These are phyloP conservation scores for Ctenosaura bakeri DNA, from an alignment of 2,797 vertebrate genomes.

Conservation along the genomic window DNA sequence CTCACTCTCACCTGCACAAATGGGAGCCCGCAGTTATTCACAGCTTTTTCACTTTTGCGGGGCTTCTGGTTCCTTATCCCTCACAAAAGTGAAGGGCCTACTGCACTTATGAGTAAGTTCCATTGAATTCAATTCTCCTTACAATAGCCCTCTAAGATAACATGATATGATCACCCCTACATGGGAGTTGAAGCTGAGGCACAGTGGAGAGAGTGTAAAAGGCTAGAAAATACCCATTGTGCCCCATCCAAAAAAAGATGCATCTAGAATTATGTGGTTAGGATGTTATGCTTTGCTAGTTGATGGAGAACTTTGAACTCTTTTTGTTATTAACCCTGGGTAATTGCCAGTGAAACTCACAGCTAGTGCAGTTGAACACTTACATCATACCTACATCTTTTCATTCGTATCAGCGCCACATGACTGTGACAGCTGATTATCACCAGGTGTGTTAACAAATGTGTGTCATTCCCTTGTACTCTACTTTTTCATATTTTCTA, in stretches of 20 bases:
- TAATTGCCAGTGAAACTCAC: neutral
- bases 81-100: too few species aligned
- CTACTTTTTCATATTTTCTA: conserved; percentile 20
- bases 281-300: neutral
- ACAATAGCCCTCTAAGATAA: neutral
- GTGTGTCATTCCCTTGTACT: neutral
- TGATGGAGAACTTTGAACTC: neutral
- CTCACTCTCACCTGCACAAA: too few species aligned
- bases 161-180: neutral
- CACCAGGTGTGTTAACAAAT: neutral
- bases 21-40: too few species aligned
- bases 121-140: neutral
- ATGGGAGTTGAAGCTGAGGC: neutral
- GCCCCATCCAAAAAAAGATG: too few species aligned
- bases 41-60: too few species aligned
- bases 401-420: neutral
- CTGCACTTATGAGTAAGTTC: neutral
- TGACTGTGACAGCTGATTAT: neutral
- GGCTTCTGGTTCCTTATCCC: too few species aligned
- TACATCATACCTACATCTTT: neutral
- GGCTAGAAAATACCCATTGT: too few species aligned
- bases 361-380: neutral
- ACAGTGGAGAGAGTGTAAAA: too few species aligned
- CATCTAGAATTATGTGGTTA: too few species aligned
- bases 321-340: neutral